phyloP scores from a whole-genome alignment of 2,797 vertebrate species.

The Gymnoscopelus microlampas region DNA sequence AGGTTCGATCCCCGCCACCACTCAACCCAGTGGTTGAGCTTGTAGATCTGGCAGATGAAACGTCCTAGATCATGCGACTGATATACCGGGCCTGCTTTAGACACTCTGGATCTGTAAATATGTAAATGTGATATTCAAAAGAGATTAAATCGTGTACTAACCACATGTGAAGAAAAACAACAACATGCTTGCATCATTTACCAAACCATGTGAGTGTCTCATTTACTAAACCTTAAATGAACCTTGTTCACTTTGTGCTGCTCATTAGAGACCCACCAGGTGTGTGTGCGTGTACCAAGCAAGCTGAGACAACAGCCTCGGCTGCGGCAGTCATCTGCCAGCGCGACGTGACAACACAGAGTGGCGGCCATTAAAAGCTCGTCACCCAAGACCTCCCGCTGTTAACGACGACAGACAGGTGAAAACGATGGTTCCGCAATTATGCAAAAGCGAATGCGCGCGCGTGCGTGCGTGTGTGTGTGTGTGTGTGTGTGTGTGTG shows the following conservation, averaged over 20 bases:
- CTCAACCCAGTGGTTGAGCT: too few species aligned
- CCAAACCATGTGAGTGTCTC: conserved; percentile 54
- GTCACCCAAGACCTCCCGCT: conserved; percentile 70
- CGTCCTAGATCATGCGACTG: too few species aligned
- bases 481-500: conserved; percentile 4
- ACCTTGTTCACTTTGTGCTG: conserved; percentile 38
- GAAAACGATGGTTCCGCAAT: conserved; percentile 63
- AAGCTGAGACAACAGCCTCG: conserved; percentile 60
- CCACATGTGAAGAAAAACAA: conserved; percentile 30
- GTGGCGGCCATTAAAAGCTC: conserved; percentile 78
- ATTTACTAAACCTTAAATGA: too few species aligned
- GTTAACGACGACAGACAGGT: conserved; percentile 72
- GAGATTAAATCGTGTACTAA: neutral
- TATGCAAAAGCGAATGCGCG: conserved; percentile 55
- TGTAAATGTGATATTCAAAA: too few species aligned
- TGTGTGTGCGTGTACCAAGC: conserved; percentile 55
- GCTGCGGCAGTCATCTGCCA: conserved; percentile 70
- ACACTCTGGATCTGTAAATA: too few species aligned
- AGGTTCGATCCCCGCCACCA: too few species aligned
- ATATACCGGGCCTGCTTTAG: too few species aligned
- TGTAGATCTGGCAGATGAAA: too few species aligned
- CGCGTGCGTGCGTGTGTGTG: conserved; percentile 20
- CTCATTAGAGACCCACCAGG: conserved; percentile 68
- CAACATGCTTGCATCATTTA: conserved; percentile 48
- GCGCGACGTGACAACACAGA: conserved; percentile 66